These are phyloP conservation scores for Apis laboriosa DNA, from an alignment of 1,140 invertebrate genomes.

Conservation along the genomic window DNA sequence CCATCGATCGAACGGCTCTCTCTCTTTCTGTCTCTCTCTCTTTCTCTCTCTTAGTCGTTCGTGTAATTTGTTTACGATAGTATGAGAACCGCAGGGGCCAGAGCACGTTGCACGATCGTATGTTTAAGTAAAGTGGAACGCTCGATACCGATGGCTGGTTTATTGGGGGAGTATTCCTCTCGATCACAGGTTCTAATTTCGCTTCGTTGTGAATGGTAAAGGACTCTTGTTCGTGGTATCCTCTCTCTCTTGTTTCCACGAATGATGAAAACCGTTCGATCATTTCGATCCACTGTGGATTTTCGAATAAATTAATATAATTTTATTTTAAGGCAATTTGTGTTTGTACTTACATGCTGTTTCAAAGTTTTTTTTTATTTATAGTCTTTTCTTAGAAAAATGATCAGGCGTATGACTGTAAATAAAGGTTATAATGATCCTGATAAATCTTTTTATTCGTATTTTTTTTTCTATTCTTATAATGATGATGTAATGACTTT, in stretches of 20 bases:
- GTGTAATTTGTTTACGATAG: neutral
- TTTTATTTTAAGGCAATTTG: too few relatives aligned
- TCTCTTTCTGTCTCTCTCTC: too few relatives aligned
- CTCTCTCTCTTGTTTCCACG: neutral
- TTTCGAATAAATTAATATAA: too few relatives aligned
- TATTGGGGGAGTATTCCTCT: too few relatives aligned
- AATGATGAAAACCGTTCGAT: neutral
- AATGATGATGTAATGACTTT: too few relatives aligned
- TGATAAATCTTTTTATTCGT: too few relatives aligned
- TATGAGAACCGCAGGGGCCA: neutral
- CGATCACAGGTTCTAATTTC: neutral
- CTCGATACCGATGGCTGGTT: constrained; percentile 12
- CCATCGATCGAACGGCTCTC: neutral
- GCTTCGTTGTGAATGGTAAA: neutral
- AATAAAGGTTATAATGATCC: too few relatives aligned
- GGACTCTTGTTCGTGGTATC: neutral
- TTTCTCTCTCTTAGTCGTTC: neutral
- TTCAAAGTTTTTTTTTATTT: too few relatives aligned
- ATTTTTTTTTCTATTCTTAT: too few relatives aligned
- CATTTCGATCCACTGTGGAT: neutral
- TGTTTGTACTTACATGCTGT: too few relatives aligned
- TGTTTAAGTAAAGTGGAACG: neutral
- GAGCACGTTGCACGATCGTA: neutral
- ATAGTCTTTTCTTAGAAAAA: too few relatives aligned
- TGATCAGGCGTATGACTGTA: too few relatives aligned